phyloP scores from a whole-genome alignment of 2,888 invertebrate genomes.

The Ypsolopha sequella region DNA sequence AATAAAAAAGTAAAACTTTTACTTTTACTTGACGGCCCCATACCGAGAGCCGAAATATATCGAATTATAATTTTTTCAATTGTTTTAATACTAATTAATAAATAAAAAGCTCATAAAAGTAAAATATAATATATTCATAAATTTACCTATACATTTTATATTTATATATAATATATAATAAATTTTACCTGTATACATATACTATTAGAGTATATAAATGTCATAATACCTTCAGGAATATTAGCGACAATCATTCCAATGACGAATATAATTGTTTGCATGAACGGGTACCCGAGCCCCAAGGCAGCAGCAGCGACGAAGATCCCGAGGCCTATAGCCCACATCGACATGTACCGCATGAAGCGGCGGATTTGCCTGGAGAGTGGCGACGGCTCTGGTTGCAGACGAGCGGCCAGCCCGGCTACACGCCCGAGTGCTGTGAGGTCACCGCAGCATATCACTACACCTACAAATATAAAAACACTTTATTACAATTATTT shows the following conservation, averaged over 20 bases:
- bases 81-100: too few species aligned
- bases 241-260: conserved; percentile 98
- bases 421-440: conserved; percentile 91
- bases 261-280: conserved; percentile 97
- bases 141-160: too few species aligned
- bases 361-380: conserved; percentile 97
- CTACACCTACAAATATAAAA: conserved; percentile 64
- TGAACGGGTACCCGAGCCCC: conserved; percentile 95
- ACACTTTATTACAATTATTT: too few species aligned
- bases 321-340: conserved; percentile 89
- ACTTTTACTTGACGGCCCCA: too few species aligned
- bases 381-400: conserved; percentile 95
- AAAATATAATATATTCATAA: too few species aligned
- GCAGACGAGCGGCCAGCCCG: conserved; percentile 90
- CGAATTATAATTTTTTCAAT: too few species aligned
- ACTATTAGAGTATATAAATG: background rate
- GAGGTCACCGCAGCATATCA: conserved; percentile 89
- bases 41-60: too few species aligned
- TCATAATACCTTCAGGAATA: conserved; percentile 86
- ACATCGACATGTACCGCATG: conserved; percentile 95
- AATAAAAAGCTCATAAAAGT: too few species aligned
- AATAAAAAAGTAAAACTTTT: too few species aligned
- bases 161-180: too few species aligned
- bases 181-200: too few species aligned
- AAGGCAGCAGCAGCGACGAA: conserved; percentile 96